Conservation (phyloP, 64 coral and sea anemone species). For the Stichodactyla helianthus region DNA sequence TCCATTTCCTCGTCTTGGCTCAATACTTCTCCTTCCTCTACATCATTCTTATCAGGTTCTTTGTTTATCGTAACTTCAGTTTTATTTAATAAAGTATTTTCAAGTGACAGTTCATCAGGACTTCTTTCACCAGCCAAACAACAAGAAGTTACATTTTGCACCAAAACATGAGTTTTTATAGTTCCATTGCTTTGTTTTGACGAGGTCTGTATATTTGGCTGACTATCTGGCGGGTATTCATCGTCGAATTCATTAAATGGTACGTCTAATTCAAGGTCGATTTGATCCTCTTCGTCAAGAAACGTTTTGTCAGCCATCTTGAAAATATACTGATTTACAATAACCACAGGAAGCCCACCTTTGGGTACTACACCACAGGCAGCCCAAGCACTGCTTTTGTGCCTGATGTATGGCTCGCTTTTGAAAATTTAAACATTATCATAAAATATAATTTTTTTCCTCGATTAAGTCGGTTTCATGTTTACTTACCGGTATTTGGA, state of each 20-base stretch:
- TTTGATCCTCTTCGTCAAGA: background rate
- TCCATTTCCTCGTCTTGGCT: conserved; percentile 48
- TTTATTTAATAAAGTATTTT: background rate
- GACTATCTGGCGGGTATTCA: background rate
- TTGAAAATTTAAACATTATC: no score
- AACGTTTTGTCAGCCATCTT: conserved; percentile 8
- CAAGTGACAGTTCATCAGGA: background rate
- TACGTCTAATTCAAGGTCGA: conserved; percentile 8
- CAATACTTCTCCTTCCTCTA: conserved; percentile 54
- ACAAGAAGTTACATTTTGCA: background rate
- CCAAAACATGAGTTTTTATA: background rate
- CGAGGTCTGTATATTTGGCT: background rate
- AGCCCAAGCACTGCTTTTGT: no score
- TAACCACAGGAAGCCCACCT: background rate
- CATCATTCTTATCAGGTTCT: background rate
- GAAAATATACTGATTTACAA: background rate
- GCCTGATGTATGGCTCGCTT: no score
- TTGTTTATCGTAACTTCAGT: background rate
- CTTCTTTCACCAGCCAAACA: background rate
- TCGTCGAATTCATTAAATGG: conserved; percentile 26
- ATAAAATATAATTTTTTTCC: no score
- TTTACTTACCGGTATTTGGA: no score
- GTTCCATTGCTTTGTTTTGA: background rate
- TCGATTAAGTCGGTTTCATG: no score
- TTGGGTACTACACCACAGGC: no score